Evolutionary conservation across 2,797 vertebrate genomes (phyloP).

Genomic region (Siniperca scherzeri): DNA sequence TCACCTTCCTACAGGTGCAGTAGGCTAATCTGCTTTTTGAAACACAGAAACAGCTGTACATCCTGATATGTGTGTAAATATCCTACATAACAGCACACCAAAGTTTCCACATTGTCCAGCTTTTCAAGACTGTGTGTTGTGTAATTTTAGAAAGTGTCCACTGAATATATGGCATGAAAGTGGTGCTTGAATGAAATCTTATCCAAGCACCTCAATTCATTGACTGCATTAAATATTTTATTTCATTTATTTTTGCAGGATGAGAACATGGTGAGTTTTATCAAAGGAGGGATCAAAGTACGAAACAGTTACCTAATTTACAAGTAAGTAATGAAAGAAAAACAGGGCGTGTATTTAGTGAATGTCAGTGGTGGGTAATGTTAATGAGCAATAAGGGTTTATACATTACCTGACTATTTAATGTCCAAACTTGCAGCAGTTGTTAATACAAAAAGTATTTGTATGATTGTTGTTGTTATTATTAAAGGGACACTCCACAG

Average conservation of each 20-base stretch:
- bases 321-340: conserved; percentile 83
- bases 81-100: background rate
- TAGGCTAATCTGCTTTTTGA: background rate
- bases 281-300: conserved; percentile 92
- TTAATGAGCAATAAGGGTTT: background rate
- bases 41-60: background rate
- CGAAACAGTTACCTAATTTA: conserved; percentile 92
- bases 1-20: conserved; percentile 90
- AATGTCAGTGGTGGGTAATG: background rate
- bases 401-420: background rate
- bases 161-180: background rate
- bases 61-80: background rate
- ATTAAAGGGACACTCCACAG: background rate
- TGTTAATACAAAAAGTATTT: background rate
- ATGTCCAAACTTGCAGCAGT: background rate
- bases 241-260: conserved; percentile 77
- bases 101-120: background rate
- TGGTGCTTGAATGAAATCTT: background rate
- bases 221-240: background rate
- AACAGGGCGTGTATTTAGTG: background rate
- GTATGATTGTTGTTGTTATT: too few species aligned
- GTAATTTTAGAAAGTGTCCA: background rate
- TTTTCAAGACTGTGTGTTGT: background rate
- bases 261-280: conserved; percentile 92
- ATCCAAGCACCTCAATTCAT: background rate